Conservation (phyloP, 2,113 vertebrate species). For the Misgurnus anguillicaudatus region DNA sequence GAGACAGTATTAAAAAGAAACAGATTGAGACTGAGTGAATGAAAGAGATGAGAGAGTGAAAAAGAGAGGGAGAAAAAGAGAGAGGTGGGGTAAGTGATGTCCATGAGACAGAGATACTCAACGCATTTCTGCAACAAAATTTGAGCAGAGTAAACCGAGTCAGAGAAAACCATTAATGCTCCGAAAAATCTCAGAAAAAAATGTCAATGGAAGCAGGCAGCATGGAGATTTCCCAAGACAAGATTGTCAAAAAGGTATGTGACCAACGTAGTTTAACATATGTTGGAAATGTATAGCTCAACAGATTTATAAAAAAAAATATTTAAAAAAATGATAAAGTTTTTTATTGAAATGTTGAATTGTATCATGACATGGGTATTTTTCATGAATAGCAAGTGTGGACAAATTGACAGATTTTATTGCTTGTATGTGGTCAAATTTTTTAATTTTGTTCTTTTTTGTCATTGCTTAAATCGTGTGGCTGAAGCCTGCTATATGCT, state of each 20-base stretch:
- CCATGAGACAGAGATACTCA: slow-evolving; percentile 40
- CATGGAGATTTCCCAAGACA: slow-evolving; percentile 64
- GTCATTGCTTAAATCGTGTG: too few species aligned
- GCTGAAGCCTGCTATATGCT: too few species aligned
- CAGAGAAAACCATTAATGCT: slow-evolving; percentile 54
- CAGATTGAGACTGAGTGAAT: background rate
- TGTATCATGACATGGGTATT: too few species aligned
- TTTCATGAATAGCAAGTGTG: too few species aligned
- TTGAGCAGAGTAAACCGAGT: slow-evolving; percentile 7
- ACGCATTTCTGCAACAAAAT: slow-evolving; percentile 29
- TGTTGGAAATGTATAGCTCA: background rate
- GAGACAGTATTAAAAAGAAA: background rate
- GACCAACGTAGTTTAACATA: background rate
- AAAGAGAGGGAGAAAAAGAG: slow-evolving; percentile 11
- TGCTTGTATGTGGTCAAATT: too few species aligned
- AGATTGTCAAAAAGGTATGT: slow-evolving; percentile 74
- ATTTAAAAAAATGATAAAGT: too few species aligned
- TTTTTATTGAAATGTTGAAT: too few species aligned
- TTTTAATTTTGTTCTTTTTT: too few species aligned
- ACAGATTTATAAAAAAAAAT: too few species aligned
- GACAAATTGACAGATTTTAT: too few species aligned
- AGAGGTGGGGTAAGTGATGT: slow-evolving; percentile 37
- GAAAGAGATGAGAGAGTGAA: background rate
- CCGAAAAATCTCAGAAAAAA: slow-evolving; percentile 17
- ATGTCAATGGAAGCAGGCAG: slow-evolving; percentile 58